phyloP scores from a whole-genome alignment of 2,888 invertebrate species.

The Leucophenga maculata region DNA sequence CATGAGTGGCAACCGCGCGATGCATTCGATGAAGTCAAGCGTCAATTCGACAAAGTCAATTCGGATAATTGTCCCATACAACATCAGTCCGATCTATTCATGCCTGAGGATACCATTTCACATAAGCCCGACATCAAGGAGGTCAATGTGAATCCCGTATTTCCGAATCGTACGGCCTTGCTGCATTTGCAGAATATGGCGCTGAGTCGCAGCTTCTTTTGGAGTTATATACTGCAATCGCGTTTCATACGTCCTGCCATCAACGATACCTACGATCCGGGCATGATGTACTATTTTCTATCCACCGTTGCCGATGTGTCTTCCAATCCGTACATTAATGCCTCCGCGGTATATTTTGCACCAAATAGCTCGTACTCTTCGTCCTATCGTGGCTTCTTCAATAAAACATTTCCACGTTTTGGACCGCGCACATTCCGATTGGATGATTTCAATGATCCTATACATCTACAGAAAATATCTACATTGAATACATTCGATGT shows the following conservation, averaged over 20 bases:
- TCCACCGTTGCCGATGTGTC: conserved; percentile 96
- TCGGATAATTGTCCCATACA: conserved; percentile 92
- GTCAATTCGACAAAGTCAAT: conserved; percentile 86
- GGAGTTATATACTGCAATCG: conserved; percentile 94
- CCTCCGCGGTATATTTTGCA: conserved; percentile 93
- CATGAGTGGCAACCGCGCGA: conserved; percentile 95
- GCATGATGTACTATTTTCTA: conserved; percentile 97
- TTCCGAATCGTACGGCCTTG: conserved; percentile 93
- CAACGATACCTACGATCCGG: conserved; percentile 95
- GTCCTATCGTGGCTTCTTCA: conserved; percentile 95
- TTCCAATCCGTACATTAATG: conserved; percentile 91
- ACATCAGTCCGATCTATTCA: conserved; percentile 85
- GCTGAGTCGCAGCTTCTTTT: conserved; percentile 94
- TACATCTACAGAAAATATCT: conserved; percentile 94
- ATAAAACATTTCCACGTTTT: conserved; percentile 94
- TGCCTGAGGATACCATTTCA: conserved; percentile 88
- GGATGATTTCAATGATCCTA: conserved; percentile 96
- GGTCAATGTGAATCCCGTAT: conserved; percentile 93
- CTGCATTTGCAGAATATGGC: conserved; percentile 97
- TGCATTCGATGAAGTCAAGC: conserved; percentile 89
- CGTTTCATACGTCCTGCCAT: conserved; percentile 91
- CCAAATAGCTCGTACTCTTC: conserved; percentile 95
- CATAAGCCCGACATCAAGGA: conserved; percentile 95
- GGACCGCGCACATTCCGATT: conserved; percentile 93
- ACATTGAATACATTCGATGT: conserved; percentile 93